Evolutionary conservation across 2,888 invertebrate genomes (phyloP).

Genomic region (Axea sp.): DNA sequence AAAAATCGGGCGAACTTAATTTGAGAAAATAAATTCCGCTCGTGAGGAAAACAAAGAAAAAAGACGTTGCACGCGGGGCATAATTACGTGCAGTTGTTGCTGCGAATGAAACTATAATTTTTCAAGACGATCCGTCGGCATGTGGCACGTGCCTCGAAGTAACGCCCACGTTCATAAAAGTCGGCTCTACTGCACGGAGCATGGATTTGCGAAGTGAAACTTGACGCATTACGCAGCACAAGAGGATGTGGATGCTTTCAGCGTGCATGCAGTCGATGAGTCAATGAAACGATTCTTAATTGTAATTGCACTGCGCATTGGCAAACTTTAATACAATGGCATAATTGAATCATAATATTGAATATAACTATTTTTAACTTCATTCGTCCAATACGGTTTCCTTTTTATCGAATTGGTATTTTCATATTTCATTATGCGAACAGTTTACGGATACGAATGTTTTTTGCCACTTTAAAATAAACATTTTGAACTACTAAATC

Average conservation of each 20-base stretch:
- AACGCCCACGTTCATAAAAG: constrained; percentile 63
- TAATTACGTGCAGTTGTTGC: constrained; percentile 29
- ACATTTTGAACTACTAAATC: too few relatives aligned
- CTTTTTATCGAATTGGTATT: too few relatives aligned
- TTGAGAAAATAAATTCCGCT: constrained; percentile 1
- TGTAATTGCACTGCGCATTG: constrained; percentile 62
- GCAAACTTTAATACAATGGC: constrained; percentile 64
- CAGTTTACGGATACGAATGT: too few relatives aligned
- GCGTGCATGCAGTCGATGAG: constrained; percentile 46
- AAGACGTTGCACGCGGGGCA: neutral
- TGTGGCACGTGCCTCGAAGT: constrained; percentile 60
- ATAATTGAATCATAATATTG: constrained; percentile 68
- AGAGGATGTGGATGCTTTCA: constrained; percentile 69
- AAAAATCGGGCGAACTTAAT: constrained; percentile 4
- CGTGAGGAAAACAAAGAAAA: constrained; percentile 12
- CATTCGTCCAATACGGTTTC: too few relatives aligned
- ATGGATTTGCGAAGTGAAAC: constrained; percentile 76
- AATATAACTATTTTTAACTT: too few relatives aligned
- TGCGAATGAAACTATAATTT: constrained; percentile 54
- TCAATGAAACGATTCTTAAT: constrained; percentile 60
- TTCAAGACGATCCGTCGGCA: constrained; percentile 55
- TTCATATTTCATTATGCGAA: too few relatives aligned
- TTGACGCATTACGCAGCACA: constrained; percentile 71
- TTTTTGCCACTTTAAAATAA: too few relatives aligned
- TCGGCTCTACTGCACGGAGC: constrained; percentile 65